A percentile compares a stretch with the other conserved stretches of the same genome.
Evolutionary conservation across 2,888 invertebrate genomes (phyloP).

Genomic region (Zelleria hepariella): DNA sequence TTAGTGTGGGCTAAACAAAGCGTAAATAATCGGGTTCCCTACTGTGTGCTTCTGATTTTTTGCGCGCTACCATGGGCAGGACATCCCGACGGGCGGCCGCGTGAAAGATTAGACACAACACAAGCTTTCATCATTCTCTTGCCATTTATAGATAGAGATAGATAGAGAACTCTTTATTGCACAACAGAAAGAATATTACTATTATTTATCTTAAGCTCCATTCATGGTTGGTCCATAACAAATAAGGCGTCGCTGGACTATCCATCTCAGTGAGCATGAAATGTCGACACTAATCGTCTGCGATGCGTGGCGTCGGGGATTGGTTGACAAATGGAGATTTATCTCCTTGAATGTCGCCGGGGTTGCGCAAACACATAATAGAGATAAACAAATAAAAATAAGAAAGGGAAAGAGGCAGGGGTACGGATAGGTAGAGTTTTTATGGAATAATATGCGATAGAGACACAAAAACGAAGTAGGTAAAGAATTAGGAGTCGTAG

Average conservation of each 20-base stretch:
- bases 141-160: slow-evolving; percentile 13
- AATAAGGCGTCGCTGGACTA: slow-evolving; percentile 24
- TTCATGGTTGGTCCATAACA: slow-evolving; percentile 11
- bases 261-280: slow-evolving; percentile 33
- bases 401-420: slow-evolving; percentile 14
- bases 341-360: slow-evolving; percentile 41
- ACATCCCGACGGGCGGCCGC: slow-evolving; percentile 31
- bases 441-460: neutral
- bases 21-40: slow-evolving; percentile 31
- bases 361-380: slow-evolving; percentile 46
- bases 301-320: slow-evolving; percentile 30
- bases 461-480: no score
- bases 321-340: slow-evolving; percentile 57
- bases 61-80: slow-evolving; percentile 20
- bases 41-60: slow-evolving; percentile 40
- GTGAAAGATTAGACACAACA: slow-evolving; percentile 35
- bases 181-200: no score
- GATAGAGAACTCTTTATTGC: no score
- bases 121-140: slow-evolving; percentile 37
- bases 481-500: no score
- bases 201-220: no score
- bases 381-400: slow-evolving; percentile 35
- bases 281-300: slow-evolving; percentile 30
- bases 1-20: slow-evolving; percentile 31
- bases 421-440: neutral